Percentiles rank a stretch among this genome's conserved stretches.
Evolutionary conservation across 2,797 vertebrate species (phyloP).

Genomic region (Myiotriccus ornatus): DNA sequence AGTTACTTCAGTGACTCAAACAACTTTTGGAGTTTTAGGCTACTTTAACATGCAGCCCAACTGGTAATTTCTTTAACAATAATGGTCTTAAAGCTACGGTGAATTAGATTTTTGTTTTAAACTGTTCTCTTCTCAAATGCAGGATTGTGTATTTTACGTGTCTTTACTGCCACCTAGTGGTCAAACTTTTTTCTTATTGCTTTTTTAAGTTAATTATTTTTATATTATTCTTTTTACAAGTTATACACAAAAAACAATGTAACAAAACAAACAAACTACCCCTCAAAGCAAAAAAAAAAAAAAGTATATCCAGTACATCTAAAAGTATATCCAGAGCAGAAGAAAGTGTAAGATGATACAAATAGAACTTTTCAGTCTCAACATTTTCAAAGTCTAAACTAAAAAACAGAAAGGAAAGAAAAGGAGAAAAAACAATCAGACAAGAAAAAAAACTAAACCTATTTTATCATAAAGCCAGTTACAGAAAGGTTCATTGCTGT

Average conservation of each 20-base stretch:
- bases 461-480: not conserved
- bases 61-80: not conserved
- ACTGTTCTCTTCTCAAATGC: not conserved
- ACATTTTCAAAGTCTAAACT: not conserved
- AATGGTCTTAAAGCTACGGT: not conserved
- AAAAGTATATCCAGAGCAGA: not conserved
- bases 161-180: slow-evolving; percentile 65
- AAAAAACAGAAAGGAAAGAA: not conserved
- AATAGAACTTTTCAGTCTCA: not conserved
- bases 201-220: not conserved
- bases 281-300: not conserved
- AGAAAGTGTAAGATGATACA: not conserved
- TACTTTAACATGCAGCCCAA: not conserved
- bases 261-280: not conserved
- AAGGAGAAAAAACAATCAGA: not conserved
- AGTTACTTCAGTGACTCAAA: not conserved
- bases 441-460: accelerated
- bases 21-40: not conserved
- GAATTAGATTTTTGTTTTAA: not conserved
- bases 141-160: not conserved
- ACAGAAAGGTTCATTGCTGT: not conserved
- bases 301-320: not conserved
- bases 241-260: not conserved
- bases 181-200: not conserved
- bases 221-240: not conserved